Percentiles rank a stretch among this genome's conserved stretches.
phyloP scores from a whole-genome alignment of 30 jellyfish, hydroid and myxozoan species.

The Chrysaora quinquecirrha region DNA sequence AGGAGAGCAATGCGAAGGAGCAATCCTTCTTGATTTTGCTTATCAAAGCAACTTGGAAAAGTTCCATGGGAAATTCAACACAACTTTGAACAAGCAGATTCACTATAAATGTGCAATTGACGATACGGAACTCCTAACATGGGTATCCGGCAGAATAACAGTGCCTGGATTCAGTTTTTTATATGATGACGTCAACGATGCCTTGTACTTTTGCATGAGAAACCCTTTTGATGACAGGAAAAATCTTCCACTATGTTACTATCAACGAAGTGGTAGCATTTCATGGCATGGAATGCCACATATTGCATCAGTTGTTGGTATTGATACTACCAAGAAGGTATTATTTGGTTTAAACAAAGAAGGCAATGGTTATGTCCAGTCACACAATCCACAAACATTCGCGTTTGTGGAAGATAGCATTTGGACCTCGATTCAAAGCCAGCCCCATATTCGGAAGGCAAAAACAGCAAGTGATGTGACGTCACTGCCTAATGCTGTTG shows the following conservation, averaged over 20 bases:
- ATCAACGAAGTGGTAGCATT: not conserved
- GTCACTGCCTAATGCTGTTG: not conserved
- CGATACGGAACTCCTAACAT: not conserved
- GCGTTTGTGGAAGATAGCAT: not conserved
- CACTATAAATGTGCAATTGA: slow-evolving; percentile 8
- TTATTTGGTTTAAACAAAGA: not conserved
- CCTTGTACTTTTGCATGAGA: not conserved
- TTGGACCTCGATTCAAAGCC: slow-evolving; percentile 17
- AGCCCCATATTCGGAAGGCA: not conserved
- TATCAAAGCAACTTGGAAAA: slow-evolving; percentile 24
- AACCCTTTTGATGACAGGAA: not conserved
- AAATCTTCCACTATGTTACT: not conserved
- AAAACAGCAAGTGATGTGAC: slow-evolving; percentile 4
- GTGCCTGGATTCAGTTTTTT: slow-evolving; percentile 42
- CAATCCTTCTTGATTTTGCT: slow-evolving; percentile 15
- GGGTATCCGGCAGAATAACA: not conserved
- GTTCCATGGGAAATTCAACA: slow-evolving; percentile 10
- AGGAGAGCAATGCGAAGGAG: not conserved
- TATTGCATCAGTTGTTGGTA: slow-evolving; percentile 17
- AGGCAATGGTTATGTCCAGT: slow-evolving; percentile 1
- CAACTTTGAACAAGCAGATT: not conserved
- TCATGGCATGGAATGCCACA: not conserved
- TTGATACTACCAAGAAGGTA: not conserved
- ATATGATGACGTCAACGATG: slow-evolving; percentile 25
- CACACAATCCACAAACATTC: not conserved